These are phyloP conservation scores for Globodera ellingtonae DNA, from an alignment of 1,140 invertebrate species.

Conservation along the genomic window DNA sequence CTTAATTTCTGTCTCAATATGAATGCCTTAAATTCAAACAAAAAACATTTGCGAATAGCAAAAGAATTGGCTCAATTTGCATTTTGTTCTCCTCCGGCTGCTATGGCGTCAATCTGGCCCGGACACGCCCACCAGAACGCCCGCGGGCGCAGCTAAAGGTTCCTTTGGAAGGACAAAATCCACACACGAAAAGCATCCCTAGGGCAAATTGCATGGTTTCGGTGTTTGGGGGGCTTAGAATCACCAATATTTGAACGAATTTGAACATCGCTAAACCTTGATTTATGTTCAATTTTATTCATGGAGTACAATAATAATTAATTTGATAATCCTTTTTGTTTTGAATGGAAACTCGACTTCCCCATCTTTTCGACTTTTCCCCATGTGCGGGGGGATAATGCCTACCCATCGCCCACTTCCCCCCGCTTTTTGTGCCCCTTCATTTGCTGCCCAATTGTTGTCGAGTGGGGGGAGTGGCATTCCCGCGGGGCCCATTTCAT, in stretches of 20 bases:
- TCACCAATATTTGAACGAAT: no score
- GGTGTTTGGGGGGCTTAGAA: no score
- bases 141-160: no score
- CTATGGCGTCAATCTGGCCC: neutral
- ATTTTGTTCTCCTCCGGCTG: neutral
- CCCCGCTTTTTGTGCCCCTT: neutral
- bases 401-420: neutral
- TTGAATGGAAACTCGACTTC: neutral
- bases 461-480: neutral
- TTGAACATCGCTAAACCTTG: no score
- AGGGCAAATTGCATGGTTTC: no score
- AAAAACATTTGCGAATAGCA: neutral
- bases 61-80: constrained; percentile 17
- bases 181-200: no score
- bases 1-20: no score
- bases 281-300: no score
- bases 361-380: neutral
- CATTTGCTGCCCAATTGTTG: constrained; percentile 13
- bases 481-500: constrained; percentile 10
- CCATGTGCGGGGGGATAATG: neutral
- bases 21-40: neutral
- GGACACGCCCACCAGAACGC: no score
- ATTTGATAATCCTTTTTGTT: neutral
- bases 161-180: no score
- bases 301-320: neutral